These are phyloP conservation scores for Drosophila sp. DNA, from an alignment of 1,140 invertebrate genomes.

Conservation along the genomic window DNA sequence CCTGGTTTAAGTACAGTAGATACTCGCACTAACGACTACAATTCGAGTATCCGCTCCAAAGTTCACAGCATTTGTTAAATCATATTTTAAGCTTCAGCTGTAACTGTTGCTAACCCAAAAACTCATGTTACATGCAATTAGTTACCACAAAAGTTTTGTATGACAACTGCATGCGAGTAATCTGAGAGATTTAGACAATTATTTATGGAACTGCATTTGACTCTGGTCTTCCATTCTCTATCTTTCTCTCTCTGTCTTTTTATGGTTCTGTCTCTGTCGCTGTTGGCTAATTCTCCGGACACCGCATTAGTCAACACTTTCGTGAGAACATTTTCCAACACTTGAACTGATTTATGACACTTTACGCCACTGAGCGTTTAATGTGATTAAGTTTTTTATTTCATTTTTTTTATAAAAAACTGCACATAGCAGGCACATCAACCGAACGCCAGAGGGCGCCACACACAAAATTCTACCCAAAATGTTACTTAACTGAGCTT, in stretches of 20 bases:
- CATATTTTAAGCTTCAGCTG: conserved; percentile 1
- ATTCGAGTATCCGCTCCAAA: background rate
- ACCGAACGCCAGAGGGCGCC: conserved; percentile 16
- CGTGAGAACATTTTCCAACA: conserved; percentile 45
- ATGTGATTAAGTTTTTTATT: conserved; percentile 42
- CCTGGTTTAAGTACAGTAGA: too few species aligned
- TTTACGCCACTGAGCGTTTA: conserved; percentile 37
- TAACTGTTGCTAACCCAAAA: conserved; percentile 17
- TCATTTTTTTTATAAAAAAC: conserved; percentile 12
- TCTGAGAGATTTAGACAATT: conserved; percentile 43
- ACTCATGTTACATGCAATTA: conserved; percentile 47
- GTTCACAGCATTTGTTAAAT: conserved; percentile 18
- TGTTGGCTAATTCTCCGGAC: conserved; percentile 46
- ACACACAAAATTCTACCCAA: background rate
- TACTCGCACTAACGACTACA: background rate
- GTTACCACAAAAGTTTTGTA: conserved; percentile 35
- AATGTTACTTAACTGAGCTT: background rate
- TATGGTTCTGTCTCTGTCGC: background rate
- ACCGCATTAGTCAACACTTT: conserved; percentile 51
- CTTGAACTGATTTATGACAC: conserved; percentile 55
- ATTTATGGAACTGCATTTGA: conserved; percentile 47
- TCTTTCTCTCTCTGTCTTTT: background rate
- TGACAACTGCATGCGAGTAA: conserved; percentile 43
- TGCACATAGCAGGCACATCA: conserved; percentile 4
- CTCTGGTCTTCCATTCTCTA: background rate